Conservation (phyloP, 2,113 vertebrate species). For the Rutilus rutilus region DNA sequence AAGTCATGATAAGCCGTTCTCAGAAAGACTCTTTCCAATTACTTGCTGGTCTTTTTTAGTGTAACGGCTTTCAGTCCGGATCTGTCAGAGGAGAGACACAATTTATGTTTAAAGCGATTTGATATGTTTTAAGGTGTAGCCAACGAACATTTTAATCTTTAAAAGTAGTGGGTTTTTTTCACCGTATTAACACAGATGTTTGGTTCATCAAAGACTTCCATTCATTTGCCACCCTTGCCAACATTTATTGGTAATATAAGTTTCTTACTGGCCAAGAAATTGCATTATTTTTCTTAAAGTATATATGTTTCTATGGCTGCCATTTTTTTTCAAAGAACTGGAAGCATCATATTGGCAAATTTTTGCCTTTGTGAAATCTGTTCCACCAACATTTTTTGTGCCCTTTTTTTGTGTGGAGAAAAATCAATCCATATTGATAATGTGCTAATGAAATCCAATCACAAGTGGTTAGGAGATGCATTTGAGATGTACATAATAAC, state of each 20-base stretch:
- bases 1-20: constrained; percentile 21
- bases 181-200: constrained; percentile 2
- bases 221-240: neutral
- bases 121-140: constrained; percentile 37
- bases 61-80: constrained; percentile 26
- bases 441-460: neutral
- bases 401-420: too few relatives aligned
- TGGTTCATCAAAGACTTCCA: neutral
- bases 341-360: neutral
- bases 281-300: neutral
- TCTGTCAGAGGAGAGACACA: neutral
- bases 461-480: neutral
- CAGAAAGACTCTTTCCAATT: constrained; percentile 32
- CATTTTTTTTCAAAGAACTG: neutral
- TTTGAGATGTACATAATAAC: neutral
- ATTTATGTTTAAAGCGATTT: constrained; percentile 22
- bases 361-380: too few relatives aligned
- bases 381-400: too few relatives aligned
- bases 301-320: too few relatives aligned
- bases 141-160: constrained; percentile 1
- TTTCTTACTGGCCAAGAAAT: neutral
- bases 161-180: neutral
- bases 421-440: neutral
- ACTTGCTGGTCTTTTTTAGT: constrained; percentile 23
- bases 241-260: neutral